A percentile compares a stretch with the other conserved stretches of the same genome.
phyloP scores from a whole-genome alignment of 2,797 vertebrate species.

The Otus scops region DNA sequence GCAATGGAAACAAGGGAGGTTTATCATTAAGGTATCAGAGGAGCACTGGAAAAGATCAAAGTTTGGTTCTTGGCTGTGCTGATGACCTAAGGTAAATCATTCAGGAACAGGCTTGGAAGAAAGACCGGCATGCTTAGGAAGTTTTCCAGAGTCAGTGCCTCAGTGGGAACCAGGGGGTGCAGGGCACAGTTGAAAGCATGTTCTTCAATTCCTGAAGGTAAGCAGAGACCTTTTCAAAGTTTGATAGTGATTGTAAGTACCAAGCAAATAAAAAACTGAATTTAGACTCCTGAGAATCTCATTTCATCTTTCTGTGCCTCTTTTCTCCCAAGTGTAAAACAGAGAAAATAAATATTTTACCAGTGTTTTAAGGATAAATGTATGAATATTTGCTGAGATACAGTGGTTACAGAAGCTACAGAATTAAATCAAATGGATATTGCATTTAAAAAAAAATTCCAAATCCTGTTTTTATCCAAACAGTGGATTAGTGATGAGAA shows the following conservation, averaged over 20 bases:
- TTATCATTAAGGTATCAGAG: neutral
- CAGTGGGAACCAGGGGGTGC: neutral
- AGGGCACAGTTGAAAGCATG: neutral
- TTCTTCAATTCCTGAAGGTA: neutral
- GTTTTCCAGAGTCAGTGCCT: neutral
- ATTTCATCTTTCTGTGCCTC: neutral
- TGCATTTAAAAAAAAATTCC: neutral
- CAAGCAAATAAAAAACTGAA: neutral
- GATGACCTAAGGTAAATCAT: neutral
- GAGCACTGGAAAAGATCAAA: neutral
- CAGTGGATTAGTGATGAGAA: fast-evolving
- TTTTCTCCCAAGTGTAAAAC: neutral
- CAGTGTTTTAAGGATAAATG: neutral
- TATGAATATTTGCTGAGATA: neutral
- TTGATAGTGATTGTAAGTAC: neutral
- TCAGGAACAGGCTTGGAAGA: neutral
- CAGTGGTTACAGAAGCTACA: neutral
- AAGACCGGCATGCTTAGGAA: neutral
- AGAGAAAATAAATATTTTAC: neutral
- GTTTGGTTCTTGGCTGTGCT: neutral
- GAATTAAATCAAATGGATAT: neutral
- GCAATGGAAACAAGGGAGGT: neutral
- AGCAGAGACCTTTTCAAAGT: neutral
- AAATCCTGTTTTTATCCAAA: neutral
- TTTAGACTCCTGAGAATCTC: neutral